Conservation (phyloP, 2,113 vertebrate species). For the Halichoeres trimaculatus region DNA sequence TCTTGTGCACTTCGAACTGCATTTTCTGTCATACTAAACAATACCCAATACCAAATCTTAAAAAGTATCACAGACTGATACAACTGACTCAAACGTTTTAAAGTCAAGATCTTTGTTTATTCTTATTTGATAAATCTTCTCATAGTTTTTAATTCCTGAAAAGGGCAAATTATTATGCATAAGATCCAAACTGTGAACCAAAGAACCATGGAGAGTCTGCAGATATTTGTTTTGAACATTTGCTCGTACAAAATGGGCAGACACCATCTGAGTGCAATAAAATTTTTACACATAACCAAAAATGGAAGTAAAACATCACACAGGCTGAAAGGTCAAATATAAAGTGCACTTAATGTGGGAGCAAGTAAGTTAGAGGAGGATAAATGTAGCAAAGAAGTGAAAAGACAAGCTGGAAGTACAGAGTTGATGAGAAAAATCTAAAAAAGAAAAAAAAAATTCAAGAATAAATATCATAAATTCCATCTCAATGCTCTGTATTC, state of each 20-base stretch:
- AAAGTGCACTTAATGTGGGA: conserved; percentile 26
- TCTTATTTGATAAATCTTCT: conserved; percentile 1
- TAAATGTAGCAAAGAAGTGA: conserved; percentile 8
- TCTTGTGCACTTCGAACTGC: no score
- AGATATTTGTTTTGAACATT: conserved; percentile 42
- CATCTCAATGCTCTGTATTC: conserved; percentile 1
- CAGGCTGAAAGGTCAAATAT: neutral
- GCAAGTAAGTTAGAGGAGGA: conserved; percentile 22
- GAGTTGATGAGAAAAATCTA: neutral
- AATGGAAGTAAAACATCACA: conserved; percentile 42
- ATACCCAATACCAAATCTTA: no score
- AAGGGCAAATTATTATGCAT: neutral
- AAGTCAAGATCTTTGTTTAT: no score
- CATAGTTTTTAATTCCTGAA: neutral
- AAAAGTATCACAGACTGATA: no score
- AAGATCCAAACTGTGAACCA: conserved; percentile 23
- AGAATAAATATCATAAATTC: neutral
- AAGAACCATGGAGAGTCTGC: conserved; percentile 5
- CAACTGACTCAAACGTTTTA: no score
- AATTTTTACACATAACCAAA: conserved; percentile 52
- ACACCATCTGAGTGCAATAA: conserved; percentile 51
- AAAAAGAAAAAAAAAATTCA: conserved; percentile 5
- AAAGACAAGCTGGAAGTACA: conserved; percentile 7
- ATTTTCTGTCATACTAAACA: no score
- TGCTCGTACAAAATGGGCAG: no score